Base-by-base conservation (phyloP, 2,797 vertebrate species). In the Poecilia velifera region DNA sequence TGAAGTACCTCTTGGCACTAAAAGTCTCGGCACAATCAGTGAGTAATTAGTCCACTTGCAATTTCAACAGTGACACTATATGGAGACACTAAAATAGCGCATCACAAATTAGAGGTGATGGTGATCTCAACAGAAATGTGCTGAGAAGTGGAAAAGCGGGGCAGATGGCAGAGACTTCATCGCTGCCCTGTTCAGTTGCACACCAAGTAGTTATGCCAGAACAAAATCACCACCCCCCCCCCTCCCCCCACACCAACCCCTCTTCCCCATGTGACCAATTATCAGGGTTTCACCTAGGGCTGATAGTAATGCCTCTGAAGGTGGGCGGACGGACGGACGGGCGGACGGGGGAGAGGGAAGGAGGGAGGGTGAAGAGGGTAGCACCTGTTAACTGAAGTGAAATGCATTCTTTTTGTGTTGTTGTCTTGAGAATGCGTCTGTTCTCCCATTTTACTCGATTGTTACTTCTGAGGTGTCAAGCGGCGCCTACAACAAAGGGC, bases 231-330 rank as follows among this genome's bases (percentile, higher is more conserved):
- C 90, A 86, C 89, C 88, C 31, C 1, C 31, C 90, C 87, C 89
- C 88, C 31, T 31, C 31, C 88, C 83, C 91, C 39, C 31, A 31
- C 39, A 6, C 39, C 39, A 6, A 41, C 90, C 88, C 88, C 88
- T 87, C 82, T 82, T 81, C 93, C 94, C 95, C 95, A 93, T 94
- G 93, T 95, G 96, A 95, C 95, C 95, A 96, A 96, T 96, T 96
- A 96, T 95, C 94, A 91, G 92, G 93, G 91, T 95, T 94, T 95
- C 95, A 95, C 93, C 94, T 93, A 93, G 91, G 87, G 87, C 86
- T 88, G 88, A 80, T 82, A 87, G 79, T 87, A 71, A 80, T 85
- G 79, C 79, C 51, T 77, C 77, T 75, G 78, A 75, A 77, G 85
- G 83, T 76, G 84, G 80, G 76, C 59, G 84, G 72, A 82, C 36